Base-by-base conservation (phyloP, 2,888 invertebrate genomes). In the Lucinisca nassula region DNA sequence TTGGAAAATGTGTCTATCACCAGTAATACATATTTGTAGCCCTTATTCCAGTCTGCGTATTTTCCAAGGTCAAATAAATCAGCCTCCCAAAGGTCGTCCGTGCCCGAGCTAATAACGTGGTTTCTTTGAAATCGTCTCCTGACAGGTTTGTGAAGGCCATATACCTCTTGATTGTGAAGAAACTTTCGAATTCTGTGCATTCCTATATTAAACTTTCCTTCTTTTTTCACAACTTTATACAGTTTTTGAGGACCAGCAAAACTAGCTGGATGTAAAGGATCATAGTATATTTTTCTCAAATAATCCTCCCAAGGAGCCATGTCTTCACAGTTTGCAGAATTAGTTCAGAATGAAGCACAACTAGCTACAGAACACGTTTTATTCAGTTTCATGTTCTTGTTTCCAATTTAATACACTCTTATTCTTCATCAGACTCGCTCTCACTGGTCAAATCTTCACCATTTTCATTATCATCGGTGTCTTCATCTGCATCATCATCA, bases 21-120 rank as follows among this genome's bases (percentile, higher is more conserved):
- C 14, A 87, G 72, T 10, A 86, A 38, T 27, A 86, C 55, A 38
- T 74, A 86, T 70, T 38, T 49, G 17, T 70, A 67, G 6, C 61
- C 86, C 14, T 86, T 32, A 49, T 84, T 82, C 30, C 74, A 70
- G 21, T 87, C 72, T 14, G 35, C 24, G 67, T 70, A 88, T 67
- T 90, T 87, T 0, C 38, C 67, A 82, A 90, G 82, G 58, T 88
- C 90, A 74, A 88, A 87, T 1, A 86, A 67, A 45, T 90, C 88
- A 10, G 82, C 84, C 74, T 61, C 76, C 84, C 85, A 90, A 37
- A 88, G 82, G 30, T 90, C 82, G 51, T 88, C 85, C 17, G 77
- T 85, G 21, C 88, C 88, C 6, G 77, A 58, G 14, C 84, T 79
- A 17, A 82, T 35, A 0, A 84, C 77, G 24, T 45, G 79, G 32